A percentile compares a stretch with the other conserved stretches of the same genome.
Evolutionary conservation across 2,888 invertebrate species (phyloP).

Genomic region (Mimas tiliae): DNA sequence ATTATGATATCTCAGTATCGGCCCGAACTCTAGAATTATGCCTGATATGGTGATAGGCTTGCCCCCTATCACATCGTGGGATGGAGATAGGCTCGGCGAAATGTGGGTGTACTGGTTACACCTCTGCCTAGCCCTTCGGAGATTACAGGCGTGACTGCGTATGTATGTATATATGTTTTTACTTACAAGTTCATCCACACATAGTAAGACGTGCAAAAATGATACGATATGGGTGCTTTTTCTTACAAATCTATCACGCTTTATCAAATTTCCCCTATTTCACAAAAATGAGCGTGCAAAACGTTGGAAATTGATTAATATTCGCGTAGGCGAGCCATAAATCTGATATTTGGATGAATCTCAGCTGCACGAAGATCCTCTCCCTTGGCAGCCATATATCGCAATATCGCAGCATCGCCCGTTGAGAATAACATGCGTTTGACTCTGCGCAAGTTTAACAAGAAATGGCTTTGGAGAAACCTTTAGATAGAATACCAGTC

Average conservation of each 20-base stretch:
- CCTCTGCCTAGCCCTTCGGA: no score
- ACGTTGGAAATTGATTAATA: slow-evolving; percentile 63
- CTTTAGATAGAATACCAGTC: neutral
- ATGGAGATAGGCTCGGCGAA: no score
- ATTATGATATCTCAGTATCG: no score
- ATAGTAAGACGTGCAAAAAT: neutral
- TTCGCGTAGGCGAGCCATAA: slow-evolving; percentile 71
- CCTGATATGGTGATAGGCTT: no score
- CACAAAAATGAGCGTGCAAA: slow-evolving; percentile 19
- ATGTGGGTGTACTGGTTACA: no score
- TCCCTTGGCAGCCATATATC: slow-evolving; percentile 80
- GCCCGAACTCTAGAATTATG: no score
- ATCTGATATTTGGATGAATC: slow-evolving; percentile 74
- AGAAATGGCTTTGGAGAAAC: slow-evolving; percentile 16
- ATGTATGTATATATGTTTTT: no score
- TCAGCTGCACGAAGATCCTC: slow-evolving; percentile 61
- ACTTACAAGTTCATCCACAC: no score
- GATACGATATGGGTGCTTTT: neutral
- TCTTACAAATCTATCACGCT: slow-evolving; percentile 4
- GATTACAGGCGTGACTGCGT: no score
- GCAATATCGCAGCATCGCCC: slow-evolving; percentile 66
- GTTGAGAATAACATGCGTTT: slow-evolving; percentile 48
- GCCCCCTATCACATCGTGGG: no score
- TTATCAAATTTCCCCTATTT: slow-evolving; percentile 9
- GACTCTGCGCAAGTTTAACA: slow-evolving; percentile 24